Conservation (phyloP, 2,797 vertebrate genomes). For the Poeciliopsis infans region DNA sequence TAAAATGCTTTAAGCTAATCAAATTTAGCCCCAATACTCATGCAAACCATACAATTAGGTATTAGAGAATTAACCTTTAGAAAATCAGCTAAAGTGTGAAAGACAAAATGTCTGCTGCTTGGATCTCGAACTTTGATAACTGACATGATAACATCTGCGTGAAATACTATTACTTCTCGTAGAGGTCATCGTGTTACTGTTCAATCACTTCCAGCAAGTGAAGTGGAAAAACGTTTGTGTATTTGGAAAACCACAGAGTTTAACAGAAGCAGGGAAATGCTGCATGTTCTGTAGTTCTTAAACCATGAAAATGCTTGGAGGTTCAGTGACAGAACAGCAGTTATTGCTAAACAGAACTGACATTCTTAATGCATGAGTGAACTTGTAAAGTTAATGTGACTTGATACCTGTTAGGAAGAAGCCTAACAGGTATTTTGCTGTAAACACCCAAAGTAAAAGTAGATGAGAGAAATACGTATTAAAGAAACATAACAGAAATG, state of each 20-base stretch:
- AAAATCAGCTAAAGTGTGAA: not conserved
- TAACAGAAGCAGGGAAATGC: not conserved
- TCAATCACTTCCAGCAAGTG: not conserved
- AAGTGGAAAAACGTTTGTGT: not conserved
- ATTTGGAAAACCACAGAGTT: not conserved
- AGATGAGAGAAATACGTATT: not conserved
- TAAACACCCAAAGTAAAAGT: not conserved
- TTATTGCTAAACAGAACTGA: not conserved
- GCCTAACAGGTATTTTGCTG: too few relatives aligned
- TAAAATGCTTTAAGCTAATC: not conserved
- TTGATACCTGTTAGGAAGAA: not conserved
- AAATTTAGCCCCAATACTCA: not conserved
- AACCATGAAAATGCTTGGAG: not conserved
- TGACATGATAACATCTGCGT: not conserved
- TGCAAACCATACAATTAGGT: not conserved
- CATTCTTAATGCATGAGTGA: not conserved
- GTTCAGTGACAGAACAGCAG: not conserved
- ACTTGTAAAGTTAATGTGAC: not conserved
- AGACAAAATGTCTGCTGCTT: not conserved
- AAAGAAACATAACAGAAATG: not conserved
- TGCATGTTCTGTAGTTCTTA: not conserved
- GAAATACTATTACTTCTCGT: not conserved
- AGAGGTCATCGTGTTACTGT: not conserved
- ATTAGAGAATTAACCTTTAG: not conserved
- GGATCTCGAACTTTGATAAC: not conserved